Base-by-base conservation (phyloP, 2,888 invertebrate species). In the Odontocerum albicorne region DNA sequence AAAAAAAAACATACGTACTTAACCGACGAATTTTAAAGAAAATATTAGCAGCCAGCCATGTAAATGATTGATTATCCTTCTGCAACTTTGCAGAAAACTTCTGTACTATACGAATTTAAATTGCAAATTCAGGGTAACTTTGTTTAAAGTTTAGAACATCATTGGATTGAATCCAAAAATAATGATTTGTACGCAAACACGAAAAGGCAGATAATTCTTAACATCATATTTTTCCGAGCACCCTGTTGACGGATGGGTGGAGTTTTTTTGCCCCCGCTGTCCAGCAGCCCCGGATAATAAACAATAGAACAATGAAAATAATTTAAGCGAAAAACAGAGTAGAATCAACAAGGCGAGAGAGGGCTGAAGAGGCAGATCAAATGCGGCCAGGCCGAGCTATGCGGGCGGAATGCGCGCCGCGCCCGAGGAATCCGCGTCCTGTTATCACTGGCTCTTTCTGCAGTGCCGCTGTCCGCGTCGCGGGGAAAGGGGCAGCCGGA, bases 361-460 rank as follows among this genome's bases (percentile, higher is more conserved):
- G 70, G 72, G 72, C 69, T 68, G 66, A 67, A 47, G 40, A 27
- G 49, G 57, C 22, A 49, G 55, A 58, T 55, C 55, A 55, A 57
- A 58, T 49, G 49, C 42, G 52, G 54, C 50, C 57, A 49, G 49
- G 43, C 43, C 38, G 45, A 54, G 57, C 53, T 54, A 60, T 59
- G 61, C 51, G 62, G 62, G 49, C 55, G 43, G 74, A 69, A 77
- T 76, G 76, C 72, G 71, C 62, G 76, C 77, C 75, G 77, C 77
- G 76, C 67, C 68, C 70, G 69, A 72, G 70, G 75, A 75, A 75
- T 77, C 77, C 78, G 76, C 49, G 74, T 75, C 75, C 71, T 72
- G 57, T 57, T 53, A 46, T 33, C 40, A 33, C 42, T 43, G 38
- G 31, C 15, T 39, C 10, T 27, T 31, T 32, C 19, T 21, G 42